phyloP scores from a whole-genome alignment of 2,888 invertebrate species.

The Lucinisca nassula region DNA sequence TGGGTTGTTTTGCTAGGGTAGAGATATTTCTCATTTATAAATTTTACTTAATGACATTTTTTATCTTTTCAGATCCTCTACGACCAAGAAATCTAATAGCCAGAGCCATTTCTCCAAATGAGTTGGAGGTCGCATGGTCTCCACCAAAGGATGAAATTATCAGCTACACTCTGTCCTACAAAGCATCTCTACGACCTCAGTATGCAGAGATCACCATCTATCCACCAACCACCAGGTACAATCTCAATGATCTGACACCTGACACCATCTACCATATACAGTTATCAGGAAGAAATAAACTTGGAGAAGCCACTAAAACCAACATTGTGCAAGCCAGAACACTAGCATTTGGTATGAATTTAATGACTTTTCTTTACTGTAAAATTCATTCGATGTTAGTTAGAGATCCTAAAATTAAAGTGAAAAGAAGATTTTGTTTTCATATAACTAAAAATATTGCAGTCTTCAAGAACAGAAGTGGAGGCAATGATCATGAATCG shows the following conservation, averaged over 20 bases:
- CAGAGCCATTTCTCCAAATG: constrained; percentile 91
- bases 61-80: constrained; percentile 93
- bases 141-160: constrained; percentile 96
- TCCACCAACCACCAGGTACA: constrained; percentile 90
- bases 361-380: too few relatives aligned
- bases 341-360: constrained; percentile 99
- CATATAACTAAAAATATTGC: too few relatives aligned
- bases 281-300: constrained; percentile 97
- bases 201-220: constrained; percentile 82
- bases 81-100: constrained; percentile 96
- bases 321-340: constrained; percentile 98
- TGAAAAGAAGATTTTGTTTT: too few relatives aligned
- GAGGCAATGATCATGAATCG: too few relatives aligned
- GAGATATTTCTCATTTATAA: too few relatives aligned
- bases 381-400: too few relatives aligned
- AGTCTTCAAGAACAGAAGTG: too few relatives aligned
- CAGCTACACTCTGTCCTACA: constrained; percentile 98
- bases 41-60: neutral
- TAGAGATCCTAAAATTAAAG: too few relatives aligned
- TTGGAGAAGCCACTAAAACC: constrained; percentile 97
- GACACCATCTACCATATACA: constrained; percentile 99
- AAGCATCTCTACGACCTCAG: constrained; percentile 88
- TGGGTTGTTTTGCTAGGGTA: too few relatives aligned
- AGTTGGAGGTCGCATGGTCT: constrained; percentile 97
- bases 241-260: constrained; percentile 96